phyloP scores from a whole-genome alignment of 2,888 invertebrate genomes.

The Liodrosophila aerea region DNA sequence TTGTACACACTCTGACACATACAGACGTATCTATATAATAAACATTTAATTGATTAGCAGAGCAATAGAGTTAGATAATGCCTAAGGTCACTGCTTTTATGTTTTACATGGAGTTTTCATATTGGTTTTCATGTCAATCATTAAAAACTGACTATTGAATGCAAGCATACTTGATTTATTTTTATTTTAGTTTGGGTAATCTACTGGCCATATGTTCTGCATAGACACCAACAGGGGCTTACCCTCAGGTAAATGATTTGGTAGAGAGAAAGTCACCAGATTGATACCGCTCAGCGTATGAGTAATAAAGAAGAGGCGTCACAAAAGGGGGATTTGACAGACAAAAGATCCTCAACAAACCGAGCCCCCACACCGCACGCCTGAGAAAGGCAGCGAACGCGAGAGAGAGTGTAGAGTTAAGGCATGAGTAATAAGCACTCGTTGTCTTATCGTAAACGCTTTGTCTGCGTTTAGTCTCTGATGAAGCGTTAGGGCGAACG shows the following conservation, averaged over 20 bases:
- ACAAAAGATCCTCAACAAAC: slow-evolving; percentile 10
- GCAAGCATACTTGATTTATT: background rate
- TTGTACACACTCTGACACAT: background rate
- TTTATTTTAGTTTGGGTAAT: background rate
- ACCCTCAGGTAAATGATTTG: slow-evolving; percentile 1
- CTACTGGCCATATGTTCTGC: background rate
- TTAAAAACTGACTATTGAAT: no score
- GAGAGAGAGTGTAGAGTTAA: slow-evolving; percentile 12
- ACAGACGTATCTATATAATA: slow-evolving; percentile 1
- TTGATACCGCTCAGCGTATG: slow-evolving; percentile 35
- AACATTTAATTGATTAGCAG: slow-evolving; percentile 6
- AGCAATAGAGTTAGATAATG: background rate
- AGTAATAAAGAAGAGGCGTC: slow-evolving; percentile 32
- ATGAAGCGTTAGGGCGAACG: slow-evolving; percentile 9
- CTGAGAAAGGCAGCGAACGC: background rate
- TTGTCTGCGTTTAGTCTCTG: slow-evolving; percentile 20
- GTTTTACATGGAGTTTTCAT: no score
- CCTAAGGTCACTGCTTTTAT: background rate
- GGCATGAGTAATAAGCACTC: slow-evolving; percentile 5
- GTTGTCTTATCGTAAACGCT: slow-evolving; percentile 28
- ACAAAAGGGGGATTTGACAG: background rate
- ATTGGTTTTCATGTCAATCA: no score
- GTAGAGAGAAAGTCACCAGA: background rate
- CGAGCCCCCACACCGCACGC: slow-evolving; percentile 9
- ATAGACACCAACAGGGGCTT: background rate